A percentile compares a stretch with the other conserved stretches of the same genome.
These are phyloP conservation scores for Percopsis omiscomaycus DNA, from an alignment of 2,797 vertebrate species.

Conservation along the genomic window DNA sequence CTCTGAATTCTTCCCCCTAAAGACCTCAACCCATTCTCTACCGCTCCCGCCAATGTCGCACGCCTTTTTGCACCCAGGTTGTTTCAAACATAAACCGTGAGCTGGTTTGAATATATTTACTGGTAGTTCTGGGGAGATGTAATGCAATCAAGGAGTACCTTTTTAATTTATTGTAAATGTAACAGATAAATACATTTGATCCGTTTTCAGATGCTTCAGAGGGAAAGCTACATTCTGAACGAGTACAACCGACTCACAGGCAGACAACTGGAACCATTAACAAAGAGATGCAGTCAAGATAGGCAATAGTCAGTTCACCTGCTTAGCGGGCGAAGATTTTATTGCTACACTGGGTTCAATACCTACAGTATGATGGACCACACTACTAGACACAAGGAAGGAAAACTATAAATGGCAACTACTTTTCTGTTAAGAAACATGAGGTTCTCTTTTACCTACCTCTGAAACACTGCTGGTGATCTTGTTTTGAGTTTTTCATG, in stretches of 20 bases:
- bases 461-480: conserved; percentile 8
- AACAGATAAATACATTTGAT: background rate
- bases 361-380: background rate
- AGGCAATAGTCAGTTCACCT: conserved; percentile 37
- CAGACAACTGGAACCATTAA: conserved; percentile 80
- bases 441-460: background rate
- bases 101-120: too few relatives aligned
- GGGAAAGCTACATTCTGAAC: conserved; percentile 82
- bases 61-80: too few relatives aligned
- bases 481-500: conserved; percentile 14
- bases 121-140: too few relatives aligned
- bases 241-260: conserved; percentile 82
- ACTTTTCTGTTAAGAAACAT: background rate
- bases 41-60: too few relatives aligned
- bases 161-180: background rate
- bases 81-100: too few relatives aligned
- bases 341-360: background rate
- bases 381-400: too few relatives aligned
- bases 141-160: too few relatives aligned
- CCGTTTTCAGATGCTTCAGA: conserved; percentile 84
- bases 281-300: conserved; percentile 63
- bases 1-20: background rate
- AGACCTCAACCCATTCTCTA: background rate
- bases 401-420: background rate
- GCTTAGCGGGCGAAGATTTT: background rate